Evolutionary conservation across 1,140 invertebrate genomes (phyloP).

Genomic region (Oryzaephilus surinamensis): DNA sequence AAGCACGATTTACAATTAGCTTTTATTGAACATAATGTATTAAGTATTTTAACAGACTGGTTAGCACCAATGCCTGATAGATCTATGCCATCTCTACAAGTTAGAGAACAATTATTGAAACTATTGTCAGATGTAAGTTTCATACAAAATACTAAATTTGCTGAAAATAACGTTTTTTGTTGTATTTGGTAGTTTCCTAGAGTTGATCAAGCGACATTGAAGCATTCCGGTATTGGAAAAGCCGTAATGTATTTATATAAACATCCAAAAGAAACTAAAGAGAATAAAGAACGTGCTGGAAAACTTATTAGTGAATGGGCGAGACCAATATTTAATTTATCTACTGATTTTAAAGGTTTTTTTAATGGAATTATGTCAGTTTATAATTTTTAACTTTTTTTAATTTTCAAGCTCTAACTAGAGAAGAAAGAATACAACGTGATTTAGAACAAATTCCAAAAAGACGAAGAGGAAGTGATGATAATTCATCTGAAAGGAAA

Average conservation of each 20-base stretch:
- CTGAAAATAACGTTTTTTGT: constrained; percentile 29
- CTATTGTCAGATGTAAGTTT: constrained; percentile 71
- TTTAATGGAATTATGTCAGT: too few relatives aligned
- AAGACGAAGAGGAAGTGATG: constrained; percentile 44
- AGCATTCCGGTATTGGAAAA: constrained; percentile 92
- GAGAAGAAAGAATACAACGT: constrained; percentile 79
- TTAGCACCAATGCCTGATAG: constrained; percentile 95
- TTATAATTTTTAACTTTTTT: constrained; percentile 19
- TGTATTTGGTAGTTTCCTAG: constrained; percentile 93
- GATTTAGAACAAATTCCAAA: constrained; percentile 73
- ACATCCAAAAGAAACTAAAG: constrained; percentile 93
- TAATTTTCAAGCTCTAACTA: constrained; percentile 70
- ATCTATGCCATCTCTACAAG: constrained; percentile 84
- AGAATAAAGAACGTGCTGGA: constrained; percentile 83
- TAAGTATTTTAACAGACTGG: constrained; percentile 93
- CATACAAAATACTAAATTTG: constrained; percentile 1
- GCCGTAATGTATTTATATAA: constrained; percentile 99
- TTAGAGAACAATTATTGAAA: constrained; percentile 81
- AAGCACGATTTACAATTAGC: constrained; percentile 91
- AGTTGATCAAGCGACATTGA: constrained; percentile 80
- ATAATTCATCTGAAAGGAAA: constrained; percentile 44
- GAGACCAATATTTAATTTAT: constrained; percentile 91
- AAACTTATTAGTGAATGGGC: constrained; percentile 95
- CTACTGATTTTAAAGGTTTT: constrained; percentile 95
- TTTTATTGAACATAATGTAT: constrained; percentile 90